Evolutionary conservation across 1,140 invertebrate genomes (phyloP).

Genomic region (Potamilus streckersoni): DNA sequence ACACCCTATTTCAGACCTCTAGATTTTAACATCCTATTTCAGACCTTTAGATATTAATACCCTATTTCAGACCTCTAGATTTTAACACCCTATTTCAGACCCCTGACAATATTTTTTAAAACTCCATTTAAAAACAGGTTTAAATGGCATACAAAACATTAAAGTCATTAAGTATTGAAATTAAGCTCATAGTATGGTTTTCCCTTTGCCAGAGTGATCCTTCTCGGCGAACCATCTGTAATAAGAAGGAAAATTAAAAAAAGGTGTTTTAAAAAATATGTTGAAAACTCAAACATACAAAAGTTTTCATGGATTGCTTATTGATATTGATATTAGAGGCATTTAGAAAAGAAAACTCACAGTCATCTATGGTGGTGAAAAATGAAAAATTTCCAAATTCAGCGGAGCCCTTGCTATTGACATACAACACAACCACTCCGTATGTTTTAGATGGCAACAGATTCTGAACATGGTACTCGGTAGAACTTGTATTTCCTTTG

Average conservation of each 20-base stretch:
- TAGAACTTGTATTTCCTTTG: background rate
- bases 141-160: too few relatives aligned
- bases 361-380: slow-evolving; percentile 45
- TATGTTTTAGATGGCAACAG: slow-evolving; percentile 42
- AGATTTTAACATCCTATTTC: too few relatives aligned
- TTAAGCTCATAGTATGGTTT: too few relatives aligned
- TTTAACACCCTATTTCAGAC: too few relatives aligned
- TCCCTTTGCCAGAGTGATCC: too few relatives aligned
- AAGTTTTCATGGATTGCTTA: too few relatives aligned
- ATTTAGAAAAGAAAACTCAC: slow-evolving; percentile 28
- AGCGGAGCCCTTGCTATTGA: slow-evolving; percentile 45
- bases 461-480: background rate
- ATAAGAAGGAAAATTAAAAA: background rate
- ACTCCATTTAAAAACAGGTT: too few relatives aligned
- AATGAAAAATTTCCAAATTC: background rate
- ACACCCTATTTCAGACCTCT: too few relatives aligned
- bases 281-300: background rate
- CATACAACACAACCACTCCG: slow-evolving; percentile 37
- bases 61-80: too few relatives aligned
- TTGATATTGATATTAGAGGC: background rate
- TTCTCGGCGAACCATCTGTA: background rate
- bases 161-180: too few relatives aligned
- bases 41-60: too few relatives aligned
- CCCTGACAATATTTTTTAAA: too few relatives aligned
- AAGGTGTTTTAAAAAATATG: background rate